These are phyloP conservation scores for Pilophorus perplexus DNA, from an alignment of 2,888 invertebrate genomes.

Conservation along the genomic window DNA sequence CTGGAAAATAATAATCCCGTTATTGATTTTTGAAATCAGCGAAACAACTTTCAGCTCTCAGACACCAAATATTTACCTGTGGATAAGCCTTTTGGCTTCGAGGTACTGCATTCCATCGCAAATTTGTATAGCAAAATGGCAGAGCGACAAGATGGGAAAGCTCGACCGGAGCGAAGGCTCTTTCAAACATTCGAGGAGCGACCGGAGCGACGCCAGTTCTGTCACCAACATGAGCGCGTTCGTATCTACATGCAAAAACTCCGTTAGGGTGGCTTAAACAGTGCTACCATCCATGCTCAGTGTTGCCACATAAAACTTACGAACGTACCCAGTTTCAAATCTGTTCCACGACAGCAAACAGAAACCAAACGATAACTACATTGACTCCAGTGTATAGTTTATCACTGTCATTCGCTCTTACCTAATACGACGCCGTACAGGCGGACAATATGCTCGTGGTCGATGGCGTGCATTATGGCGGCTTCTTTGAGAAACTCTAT, in stretches of 20 bases:
- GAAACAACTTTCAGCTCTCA: neutral
- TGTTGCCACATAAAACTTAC: constrained; percentile 54
- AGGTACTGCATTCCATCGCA: constrained; percentile 98
- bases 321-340: no score
- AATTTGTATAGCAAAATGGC: constrained; percentile 93
- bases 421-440: constrained; percentile 90
- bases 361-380: no score
- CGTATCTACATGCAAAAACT: no score
- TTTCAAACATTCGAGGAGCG: constrained; percentile 91
- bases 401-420: no score
- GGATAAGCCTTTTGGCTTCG: constrained; percentile 92
- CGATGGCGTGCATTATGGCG: constrained; percentile 96
- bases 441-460: constrained; percentile 95
- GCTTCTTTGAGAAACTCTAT: constrained; percentile 97
- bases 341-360: no score
- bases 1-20: constrained; percentile 56
- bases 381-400: no score
- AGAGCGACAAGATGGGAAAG: constrained; percentile 87
- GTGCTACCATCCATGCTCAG: neutral
- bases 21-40: neutral
- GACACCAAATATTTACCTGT: constrained; percentile 65
- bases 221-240: constrained; percentile 76
- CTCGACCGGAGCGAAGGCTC: constrained; percentile 86
- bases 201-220: constrained; percentile 91
- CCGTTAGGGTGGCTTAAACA: neutral